Evolutionary conservation across 2,113 vertebrate species (phyloP).

Genomic region (Dascyllus trimaculatus): DNA sequence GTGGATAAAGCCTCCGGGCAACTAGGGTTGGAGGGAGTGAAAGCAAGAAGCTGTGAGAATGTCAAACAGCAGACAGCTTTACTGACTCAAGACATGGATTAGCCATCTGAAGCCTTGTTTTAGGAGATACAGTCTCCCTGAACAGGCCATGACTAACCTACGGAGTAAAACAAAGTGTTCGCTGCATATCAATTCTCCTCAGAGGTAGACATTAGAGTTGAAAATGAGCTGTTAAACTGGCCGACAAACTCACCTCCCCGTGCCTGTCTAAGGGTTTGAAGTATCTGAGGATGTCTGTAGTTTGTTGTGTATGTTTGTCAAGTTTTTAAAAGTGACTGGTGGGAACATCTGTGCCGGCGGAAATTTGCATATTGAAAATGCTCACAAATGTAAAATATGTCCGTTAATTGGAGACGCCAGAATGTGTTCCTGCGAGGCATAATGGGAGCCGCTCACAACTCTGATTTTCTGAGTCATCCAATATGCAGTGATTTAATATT

Average conservation of each 20-base stretch:
- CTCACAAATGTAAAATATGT: background rate
- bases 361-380: slow-evolving; percentile 20
- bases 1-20: slow-evolving; percentile 73
- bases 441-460: slow-evolving; percentile 3
- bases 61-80: slow-evolving; percentile 73
- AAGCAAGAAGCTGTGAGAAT: slow-evolving; percentile 68
- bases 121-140: slow-evolving; percentile 46
- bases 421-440: slow-evolving; percentile 15
- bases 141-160: slow-evolving; percentile 44
- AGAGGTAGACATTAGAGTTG: slow-evolving; percentile 18
- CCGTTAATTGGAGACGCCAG: slow-evolving; percentile 29
- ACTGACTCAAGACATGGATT: slow-evolving; percentile 65
- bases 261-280: slow-evolving; percentile 16
- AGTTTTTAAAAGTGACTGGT: slow-evolving; percentile 12
- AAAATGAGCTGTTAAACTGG: slow-evolving; percentile 31
- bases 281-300: too few species aligned
- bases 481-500: slow-evolving; percentile 41
- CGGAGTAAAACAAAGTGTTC: slow-evolving; percentile 49
- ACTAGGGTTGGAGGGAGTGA: slow-evolving; percentile 41
- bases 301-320: slow-evolving; percentile 5
- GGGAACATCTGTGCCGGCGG: slow-evolving; percentile 37
- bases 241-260: background rate
- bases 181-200: slow-evolving; percentile 41
- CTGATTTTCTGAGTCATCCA: slow-evolving; percentile 33
- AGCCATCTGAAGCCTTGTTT: slow-evolving; percentile 65